Evolutionary conservation across 2,888 invertebrate species (phyloP).

Genomic region (Mactromeris polynyma): DNA sequence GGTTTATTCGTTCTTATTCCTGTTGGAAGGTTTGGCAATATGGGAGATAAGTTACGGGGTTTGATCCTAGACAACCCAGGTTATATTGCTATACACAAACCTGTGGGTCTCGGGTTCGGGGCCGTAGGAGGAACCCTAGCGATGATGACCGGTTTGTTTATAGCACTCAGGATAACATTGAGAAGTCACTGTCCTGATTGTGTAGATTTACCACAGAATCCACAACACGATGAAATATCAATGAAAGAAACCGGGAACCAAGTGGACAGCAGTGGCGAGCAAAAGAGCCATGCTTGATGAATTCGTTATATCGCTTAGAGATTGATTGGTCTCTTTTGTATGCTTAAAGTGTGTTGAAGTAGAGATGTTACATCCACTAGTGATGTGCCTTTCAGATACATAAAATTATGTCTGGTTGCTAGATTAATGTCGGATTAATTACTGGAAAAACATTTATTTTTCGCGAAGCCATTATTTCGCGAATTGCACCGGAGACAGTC

Average conservation of each 20-base stretch:
- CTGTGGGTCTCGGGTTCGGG: conserved; percentile 39
- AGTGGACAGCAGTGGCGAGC: conserved; percentile 20
- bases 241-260: conserved; percentile 39
- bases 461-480: no score
- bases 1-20: conserved; percentile 40
- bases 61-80: neutral
- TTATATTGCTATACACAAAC: conserved; percentile 19
- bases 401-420: no score
- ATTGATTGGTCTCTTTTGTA: neutral
- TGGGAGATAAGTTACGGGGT: conserved; percentile 15
- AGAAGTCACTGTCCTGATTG: conserved; percentile 45
- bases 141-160: conserved; percentile 8
- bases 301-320: neutral
- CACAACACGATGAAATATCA: conserved; percentile 20
- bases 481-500: no score
- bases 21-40: conserved; percentile 35
- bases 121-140: conserved; percentile 42
- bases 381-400: neutral
- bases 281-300: neutral
- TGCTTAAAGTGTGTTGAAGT: neutral
- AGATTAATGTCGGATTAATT: no score
- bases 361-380: neutral
- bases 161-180: conserved; percentile 32
- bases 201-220: conserved; percentile 13
- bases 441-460: no score